Base-by-base conservation (phyloP, 2,797 vertebrate species). In the Notolabrus celidotus region DNA sequence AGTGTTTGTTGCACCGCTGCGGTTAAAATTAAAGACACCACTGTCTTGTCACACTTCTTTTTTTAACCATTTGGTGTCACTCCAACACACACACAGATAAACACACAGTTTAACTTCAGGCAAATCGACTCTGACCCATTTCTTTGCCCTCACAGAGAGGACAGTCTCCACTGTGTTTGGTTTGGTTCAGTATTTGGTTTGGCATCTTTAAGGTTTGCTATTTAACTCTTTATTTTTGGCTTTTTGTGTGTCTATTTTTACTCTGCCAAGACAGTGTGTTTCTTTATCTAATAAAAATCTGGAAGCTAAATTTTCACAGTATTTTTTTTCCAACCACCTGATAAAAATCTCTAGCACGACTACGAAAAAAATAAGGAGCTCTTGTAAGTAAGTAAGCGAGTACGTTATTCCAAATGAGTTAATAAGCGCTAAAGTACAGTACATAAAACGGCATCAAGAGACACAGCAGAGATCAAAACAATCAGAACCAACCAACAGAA, bases 271-370 rank as follows among this genome's bases (percentile, higher is more conserved):
- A 92, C 86, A 89, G 89, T 91, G 86, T 67, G 81, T 90, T 89
- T 88, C 86, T 87, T 91, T 86, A 87, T 92, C 92, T 93, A 93
- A 93, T 93, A 94, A 92, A 93, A 93, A 91, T 94, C 92, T 90
- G 93, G 92, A 94, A 94, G 92, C 92, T 93, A 94, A 93, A 94
- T 93, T 94, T 95, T 96, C 94, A 95, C 95, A 95, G 94, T 95
- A 93, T 94, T 94, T 94, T 50, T 47, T 51, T 92, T 92, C 87
- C 89, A 94, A 91, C 94, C 94, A 95, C 94, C 94, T 94, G 93
- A 95, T 96, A 94, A 93, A 92, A 94, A 93, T 94, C 90, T 95
- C 90, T 93, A 95, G 89, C 92, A 94, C 91, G 75, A 94, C 93
- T 94, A 94, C 82, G 71, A 90, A 93, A 90, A 92, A 93, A 93